These are phyloP conservation scores for Gallinago nigripennis DNA, from an alignment of 2,797 vertebrate species.

Conservation along the genomic window DNA sequence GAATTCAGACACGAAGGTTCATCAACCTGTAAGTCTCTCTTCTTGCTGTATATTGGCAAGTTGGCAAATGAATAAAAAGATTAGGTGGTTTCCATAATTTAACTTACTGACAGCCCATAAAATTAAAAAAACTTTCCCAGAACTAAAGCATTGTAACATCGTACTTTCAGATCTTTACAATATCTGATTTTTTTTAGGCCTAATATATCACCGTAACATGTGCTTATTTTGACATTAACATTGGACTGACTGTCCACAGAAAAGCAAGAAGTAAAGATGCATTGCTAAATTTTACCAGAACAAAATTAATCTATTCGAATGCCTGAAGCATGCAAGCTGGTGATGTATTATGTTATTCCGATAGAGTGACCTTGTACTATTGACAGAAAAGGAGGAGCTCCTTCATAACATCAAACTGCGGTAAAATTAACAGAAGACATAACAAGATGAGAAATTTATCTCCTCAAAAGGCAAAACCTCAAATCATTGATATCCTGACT, in stretches of 20 bases:
- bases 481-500: conserved; percentile 5
- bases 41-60: not conserved
- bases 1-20: not conserved
- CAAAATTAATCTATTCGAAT: not conserved
- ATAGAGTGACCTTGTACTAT: not conserved
- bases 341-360: not conserved
- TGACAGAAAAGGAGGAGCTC: conserved; percentile 5
- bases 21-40: not conserved
- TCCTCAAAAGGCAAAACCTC: conserved; percentile 19
- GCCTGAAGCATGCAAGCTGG: not conserved
- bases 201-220: not conserved
- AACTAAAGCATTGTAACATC: not conserved
- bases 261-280: conserved; percentile 1
- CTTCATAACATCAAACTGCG: not conserved
- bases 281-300: not conserved
- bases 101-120: not conserved
- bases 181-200: not conserved
- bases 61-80: not conserved
- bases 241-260: not conserved
- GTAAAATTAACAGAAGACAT: conserved; percentile 21
- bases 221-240: not conserved
- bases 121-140: not conserved
- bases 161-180: not conserved
- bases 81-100: not conserved
- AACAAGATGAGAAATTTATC: conserved; percentile 3